Conservation (phyloP, 2,888 invertebrate species). For the Xiphydria camelus region DNA sequence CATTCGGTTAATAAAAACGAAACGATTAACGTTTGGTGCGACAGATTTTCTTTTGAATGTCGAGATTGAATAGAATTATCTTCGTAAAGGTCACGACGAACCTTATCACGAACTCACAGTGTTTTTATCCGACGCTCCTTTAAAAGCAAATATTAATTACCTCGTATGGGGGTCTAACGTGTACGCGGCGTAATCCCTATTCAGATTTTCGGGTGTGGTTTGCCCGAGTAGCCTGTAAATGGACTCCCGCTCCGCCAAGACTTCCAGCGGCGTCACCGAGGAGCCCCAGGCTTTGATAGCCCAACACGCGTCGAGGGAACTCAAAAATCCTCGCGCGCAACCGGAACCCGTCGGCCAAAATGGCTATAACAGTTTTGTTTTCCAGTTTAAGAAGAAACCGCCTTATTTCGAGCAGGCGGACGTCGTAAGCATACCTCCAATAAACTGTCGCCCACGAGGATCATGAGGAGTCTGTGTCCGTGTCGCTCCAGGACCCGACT, state of each 20-base stretch:
- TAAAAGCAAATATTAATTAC: slow-evolving; percentile 26
- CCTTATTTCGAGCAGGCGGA: no score
- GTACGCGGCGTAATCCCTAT: slow-evolving; percentile 85
- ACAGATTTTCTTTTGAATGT: no score
- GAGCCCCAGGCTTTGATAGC: slow-evolving; percentile 85
- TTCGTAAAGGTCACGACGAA: no score
- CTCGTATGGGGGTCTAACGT: slow-evolving; percentile 85
- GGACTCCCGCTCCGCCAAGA: slow-evolving; percentile 92
- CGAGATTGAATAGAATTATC: no score
- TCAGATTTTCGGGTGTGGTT: slow-evolving; percentile 95
- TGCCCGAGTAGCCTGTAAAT: slow-evolving; percentile 85
- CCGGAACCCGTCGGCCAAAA: slow-evolving; percentile 99
- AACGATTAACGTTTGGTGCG: no score
- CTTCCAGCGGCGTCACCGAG: slow-evolving; percentile 74
- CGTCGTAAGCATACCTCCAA: slow-evolving; percentile 79
- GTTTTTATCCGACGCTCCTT: no score
- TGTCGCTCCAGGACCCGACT: slow-evolving; percentile 76
- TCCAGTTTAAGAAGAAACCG: slow-evolving; percentile 4
- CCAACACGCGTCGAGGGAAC: slow-evolving; percentile 96
- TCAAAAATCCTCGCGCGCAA: slow-evolving; percentile 94
- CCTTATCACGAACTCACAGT: no score
- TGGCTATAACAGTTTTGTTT: slow-evolving; percentile 62
- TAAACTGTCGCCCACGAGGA: slow-evolving; percentile 93
- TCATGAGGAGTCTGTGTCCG: slow-evolving; percentile 82
- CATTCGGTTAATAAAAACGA: no score